Conservation (phyloP, 2,113 vertebrate species). For the Pimephales promelas region DNA sequence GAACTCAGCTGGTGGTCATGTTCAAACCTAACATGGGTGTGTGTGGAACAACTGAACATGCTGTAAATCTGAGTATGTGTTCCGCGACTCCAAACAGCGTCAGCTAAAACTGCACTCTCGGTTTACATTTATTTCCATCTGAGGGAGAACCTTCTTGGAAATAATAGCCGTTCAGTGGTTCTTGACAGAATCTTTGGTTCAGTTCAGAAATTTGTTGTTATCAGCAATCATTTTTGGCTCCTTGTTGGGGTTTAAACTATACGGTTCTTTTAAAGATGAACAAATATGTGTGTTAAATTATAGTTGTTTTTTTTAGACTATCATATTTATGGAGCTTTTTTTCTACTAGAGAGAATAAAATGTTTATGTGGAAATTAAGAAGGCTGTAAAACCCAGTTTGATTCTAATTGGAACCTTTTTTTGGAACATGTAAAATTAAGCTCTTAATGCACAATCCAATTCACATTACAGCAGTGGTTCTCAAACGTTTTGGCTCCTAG, state of each 20-base stretch:
- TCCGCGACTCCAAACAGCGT: slow-evolving; percentile 30
- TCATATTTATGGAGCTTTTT: background rate
- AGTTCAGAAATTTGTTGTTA: background rate
- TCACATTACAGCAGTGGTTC: background rate
- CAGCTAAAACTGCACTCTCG: slow-evolving; percentile 12
- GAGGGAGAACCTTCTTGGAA: background rate
- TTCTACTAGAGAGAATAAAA: background rate
- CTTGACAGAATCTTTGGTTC: background rate
- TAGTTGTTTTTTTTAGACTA: background rate
- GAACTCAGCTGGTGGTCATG: slow-evolving; percentile 29
- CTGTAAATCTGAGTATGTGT: slow-evolving; percentile 42
- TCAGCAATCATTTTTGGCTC: background rate
- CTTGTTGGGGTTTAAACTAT: background rate
- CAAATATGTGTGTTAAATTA: background rate
- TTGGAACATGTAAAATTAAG: background rate
- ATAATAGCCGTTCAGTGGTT: background rate
- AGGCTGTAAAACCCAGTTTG: background rate
- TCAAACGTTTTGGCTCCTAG: background rate
- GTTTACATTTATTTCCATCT: slow-evolving; percentile 11
- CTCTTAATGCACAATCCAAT: background rate
- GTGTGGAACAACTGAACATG: slow-evolving; percentile 33
- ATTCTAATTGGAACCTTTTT: background rate
- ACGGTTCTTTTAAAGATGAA: background rate
- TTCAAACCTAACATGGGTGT: background rate
- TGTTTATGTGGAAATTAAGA: background rate